Evolutionary conservation across 2,113 vertebrate genomes (phyloP), one percentile per base, ranked within the genome.

Genomic region (Edolisoma coerulescens): DNA sequence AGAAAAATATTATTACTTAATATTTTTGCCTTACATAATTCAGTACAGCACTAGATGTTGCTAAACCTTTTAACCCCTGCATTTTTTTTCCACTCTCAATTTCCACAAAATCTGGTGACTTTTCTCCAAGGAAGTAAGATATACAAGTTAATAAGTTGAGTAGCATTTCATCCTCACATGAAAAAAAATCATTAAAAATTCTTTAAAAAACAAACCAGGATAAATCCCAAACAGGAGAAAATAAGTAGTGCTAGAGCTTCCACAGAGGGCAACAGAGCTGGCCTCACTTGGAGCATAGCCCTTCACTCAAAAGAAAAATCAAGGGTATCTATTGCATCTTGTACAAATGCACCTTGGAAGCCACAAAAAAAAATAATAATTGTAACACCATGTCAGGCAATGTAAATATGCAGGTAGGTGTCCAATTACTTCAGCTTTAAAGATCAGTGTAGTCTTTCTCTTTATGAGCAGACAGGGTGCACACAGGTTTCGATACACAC

Each of bases 361-460:
- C 9, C 79, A 71, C 49, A 81, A 35, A 71, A 84, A 65, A 73
- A 78, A 70, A 32, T 16, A 70, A 32, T 16, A 60, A 71, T 10
- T 71, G 60, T 60, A 81, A 54, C 82, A 94, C 50, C 23, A 2
- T 26, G 76, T 87, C 86, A 87, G 65, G 90, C 60, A 81, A 90
- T 82, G 90, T 92, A 96, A 95, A 97, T 94, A 96, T 30, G 37
- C 75, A 92, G 88, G 88, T 75, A 92, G 73, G 95, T 84, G 90
- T 94, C 83, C 93, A 94, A 95, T 95, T 94, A 93, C 76, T 90
- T 71, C 83, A 84, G 73, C 88, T 94, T 94, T 96, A 93, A 89
- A 94, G 79, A 91, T 28, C 20, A 35, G 88, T 23, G 45, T 42
- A 92, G 69, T 47, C 44, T 71, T 10, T 92, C 56, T 80, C 82